Conservation (phyloP, 2,113 vertebrate species). For the Dendrocopos noguchii region DNA sequence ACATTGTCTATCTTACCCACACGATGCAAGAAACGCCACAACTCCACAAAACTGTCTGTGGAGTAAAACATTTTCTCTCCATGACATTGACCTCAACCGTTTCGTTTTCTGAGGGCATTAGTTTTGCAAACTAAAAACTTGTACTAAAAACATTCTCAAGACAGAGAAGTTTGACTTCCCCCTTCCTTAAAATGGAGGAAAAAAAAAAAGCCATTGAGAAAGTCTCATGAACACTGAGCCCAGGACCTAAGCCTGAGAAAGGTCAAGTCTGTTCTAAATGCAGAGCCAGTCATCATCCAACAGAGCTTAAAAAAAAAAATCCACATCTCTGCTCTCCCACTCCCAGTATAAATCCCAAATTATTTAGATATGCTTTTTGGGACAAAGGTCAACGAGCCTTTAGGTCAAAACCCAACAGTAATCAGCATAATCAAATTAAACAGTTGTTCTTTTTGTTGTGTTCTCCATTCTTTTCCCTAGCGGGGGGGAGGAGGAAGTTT, state of each 20-base stretch:
- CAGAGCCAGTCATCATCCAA: slow-evolving; percentile 39
- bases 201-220: slow-evolving; percentile 36
- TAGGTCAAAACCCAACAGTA: neutral
- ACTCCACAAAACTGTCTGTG: neutral
- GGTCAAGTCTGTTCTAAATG: slow-evolving; percentile 76
- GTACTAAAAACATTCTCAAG: neutral
- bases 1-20: accelerated
- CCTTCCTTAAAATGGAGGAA: neutral
- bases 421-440: slow-evolving; percentile 4
- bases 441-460: neutral
- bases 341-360: slow-evolving; percentile 35
- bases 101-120: neutral
- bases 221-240: slow-evolving; percentile 44
- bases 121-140: neutral
- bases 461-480: neutral
- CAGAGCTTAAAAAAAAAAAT: slow-evolving; percentile 39
- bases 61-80: neutral
- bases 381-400: slow-evolving; percentile 53
- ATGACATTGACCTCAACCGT: neutral
- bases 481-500: neutral
- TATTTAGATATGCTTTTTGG: slow-evolving; percentile 57
- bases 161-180: neutral
- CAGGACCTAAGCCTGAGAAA: slow-evolving; percentile 74
- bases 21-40: neutral
- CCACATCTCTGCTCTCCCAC: slow-evolving; percentile 37